These are phyloP conservation scores for Amblyjoppa fuscipennis DNA, from an alignment of 2,888 invertebrate species.

Conservation along the genomic window DNA sequence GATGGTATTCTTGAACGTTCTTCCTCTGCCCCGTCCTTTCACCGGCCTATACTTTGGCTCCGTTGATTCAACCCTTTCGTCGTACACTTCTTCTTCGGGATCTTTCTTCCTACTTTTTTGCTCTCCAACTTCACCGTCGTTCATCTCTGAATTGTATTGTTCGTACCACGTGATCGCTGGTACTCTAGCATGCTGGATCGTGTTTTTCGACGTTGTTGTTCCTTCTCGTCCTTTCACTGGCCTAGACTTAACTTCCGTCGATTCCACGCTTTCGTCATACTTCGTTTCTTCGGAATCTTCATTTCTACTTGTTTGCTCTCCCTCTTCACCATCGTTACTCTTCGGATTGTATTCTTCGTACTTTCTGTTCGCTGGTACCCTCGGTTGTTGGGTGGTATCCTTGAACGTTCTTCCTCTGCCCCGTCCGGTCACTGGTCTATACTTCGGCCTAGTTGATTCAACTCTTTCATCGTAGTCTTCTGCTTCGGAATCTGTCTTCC, in stretches of 20 bases:
- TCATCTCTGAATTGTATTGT: not conserved
- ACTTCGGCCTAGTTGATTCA: not conserved
- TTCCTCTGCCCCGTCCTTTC: not conserved
- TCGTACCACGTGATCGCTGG: slow-evolving; percentile 68
- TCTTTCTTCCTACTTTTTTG: not conserved
- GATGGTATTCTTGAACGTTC: not conserved
- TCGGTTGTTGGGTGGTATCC: not conserved
- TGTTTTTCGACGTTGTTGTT: not conserved
- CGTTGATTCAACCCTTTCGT: not conserved
- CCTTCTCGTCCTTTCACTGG: not conserved
- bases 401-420: not conserved
- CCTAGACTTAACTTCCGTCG: not conserved
- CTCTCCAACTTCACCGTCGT: slow-evolving; percentile 32
- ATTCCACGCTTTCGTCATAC: not conserved
- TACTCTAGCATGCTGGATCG: not conserved
- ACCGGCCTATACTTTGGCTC: not conserved
- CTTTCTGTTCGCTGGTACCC: slow-evolving; percentile 68
- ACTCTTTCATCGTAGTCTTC: not conserved
- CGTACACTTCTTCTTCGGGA: not conserved
- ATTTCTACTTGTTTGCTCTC: not conserved
- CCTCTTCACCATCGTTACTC: slow-evolving; percentile 19
- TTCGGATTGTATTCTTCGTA: slow-evolving; percentile 81
- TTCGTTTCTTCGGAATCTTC: slow-evolving; percentile 17
- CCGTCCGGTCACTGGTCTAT: not conserved
- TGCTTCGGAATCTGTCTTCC: slow-evolving; percentile 5